Conservation (phyloP, 2,113 vertebrate species). For the Astur gentilis region DNA sequence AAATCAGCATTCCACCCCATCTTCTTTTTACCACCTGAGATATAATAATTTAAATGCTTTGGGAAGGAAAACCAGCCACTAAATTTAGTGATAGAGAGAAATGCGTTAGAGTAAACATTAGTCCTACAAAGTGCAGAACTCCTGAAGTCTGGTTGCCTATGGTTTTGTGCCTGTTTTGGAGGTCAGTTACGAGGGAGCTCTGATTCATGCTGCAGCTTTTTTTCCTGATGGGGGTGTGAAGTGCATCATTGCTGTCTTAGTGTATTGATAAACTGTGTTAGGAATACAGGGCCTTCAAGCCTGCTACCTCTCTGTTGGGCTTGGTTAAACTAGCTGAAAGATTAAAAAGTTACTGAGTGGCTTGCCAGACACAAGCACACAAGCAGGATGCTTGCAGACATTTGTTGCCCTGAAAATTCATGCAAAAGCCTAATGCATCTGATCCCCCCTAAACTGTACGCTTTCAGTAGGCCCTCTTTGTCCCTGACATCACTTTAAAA, state of each 20-base stretch:
- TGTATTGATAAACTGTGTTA: not conserved
- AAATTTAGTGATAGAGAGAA: not conserved
- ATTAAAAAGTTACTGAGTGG: not conserved
- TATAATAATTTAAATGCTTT: not conserved
- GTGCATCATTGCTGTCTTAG: not conserved
- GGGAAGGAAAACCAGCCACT: not conserved
- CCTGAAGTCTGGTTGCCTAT: not conserved
- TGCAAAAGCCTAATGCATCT: not conserved
- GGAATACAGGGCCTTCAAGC: not conserved
- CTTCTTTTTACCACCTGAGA: not conserved
- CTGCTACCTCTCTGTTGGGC: not conserved
- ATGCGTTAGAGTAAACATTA: not conserved
- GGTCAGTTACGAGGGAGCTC: not conserved
- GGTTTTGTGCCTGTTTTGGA: not conserved
- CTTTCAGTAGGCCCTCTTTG: not conserved
- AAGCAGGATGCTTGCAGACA: not conserved
- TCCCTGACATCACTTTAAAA: not conserved
- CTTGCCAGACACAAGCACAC: not conserved
- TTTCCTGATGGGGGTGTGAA: not conserved
- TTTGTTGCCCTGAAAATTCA: not conserved
- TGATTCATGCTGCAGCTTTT: not conserved
- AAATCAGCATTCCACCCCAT: not conserved
- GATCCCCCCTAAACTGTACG: not conserved
- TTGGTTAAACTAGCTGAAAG: not conserved
- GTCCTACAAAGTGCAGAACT: not conserved